phyloP scores from a whole-genome alignment of 2,888 invertebrate species.

The Drosophila picticornis region DNA sequence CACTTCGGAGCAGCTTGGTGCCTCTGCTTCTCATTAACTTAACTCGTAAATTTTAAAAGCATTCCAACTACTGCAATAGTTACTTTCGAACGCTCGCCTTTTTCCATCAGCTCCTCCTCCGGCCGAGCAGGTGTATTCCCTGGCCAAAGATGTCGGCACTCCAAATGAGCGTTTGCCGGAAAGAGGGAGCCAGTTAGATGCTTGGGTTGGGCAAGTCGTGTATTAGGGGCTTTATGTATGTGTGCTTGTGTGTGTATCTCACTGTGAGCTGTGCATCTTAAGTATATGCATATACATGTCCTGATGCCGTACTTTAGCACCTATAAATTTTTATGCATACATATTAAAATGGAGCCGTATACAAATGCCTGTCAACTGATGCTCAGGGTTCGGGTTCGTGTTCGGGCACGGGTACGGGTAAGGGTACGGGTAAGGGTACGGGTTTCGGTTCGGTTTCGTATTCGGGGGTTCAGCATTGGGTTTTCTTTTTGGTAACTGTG shows the following conservation, averaged over 20 bases:
- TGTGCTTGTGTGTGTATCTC: neutral
- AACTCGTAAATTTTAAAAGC: constrained; percentile 58
- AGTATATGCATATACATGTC: constrained; percentile 69
- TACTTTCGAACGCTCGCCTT: constrained; percentile 3
- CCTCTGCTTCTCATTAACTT: constrained; percentile 58
- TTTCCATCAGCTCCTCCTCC: neutral
- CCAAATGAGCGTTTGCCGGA: neutral
- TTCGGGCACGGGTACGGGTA: neutral
- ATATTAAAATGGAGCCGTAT: constrained; percentile 61
- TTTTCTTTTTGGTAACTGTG: neutral
- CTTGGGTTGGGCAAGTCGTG: neutral
- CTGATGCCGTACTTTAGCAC: constrained; percentile 73
- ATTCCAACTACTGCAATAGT: constrained; percentile 54
- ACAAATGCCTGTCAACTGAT: constrained; percentile 59
- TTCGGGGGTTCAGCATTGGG: neutral
- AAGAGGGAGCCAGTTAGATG: neutral
- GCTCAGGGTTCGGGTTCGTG: constrained; percentile 2
- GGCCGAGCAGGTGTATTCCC: constrained; percentile 38
- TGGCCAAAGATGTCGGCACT: constrained; percentile 21
- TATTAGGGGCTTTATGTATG: neutral
- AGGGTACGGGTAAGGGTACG: neutral
- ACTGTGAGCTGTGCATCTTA: constrained; percentile 41
- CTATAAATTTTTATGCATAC: constrained; percentile 78
- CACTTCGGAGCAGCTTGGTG: constrained; percentile 49
- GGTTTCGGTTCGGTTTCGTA: neutral